phyloP scores from a whole-genome alignment of 2,113 vertebrate genomes.

The Ailuropoda melanoleuca region DNA sequence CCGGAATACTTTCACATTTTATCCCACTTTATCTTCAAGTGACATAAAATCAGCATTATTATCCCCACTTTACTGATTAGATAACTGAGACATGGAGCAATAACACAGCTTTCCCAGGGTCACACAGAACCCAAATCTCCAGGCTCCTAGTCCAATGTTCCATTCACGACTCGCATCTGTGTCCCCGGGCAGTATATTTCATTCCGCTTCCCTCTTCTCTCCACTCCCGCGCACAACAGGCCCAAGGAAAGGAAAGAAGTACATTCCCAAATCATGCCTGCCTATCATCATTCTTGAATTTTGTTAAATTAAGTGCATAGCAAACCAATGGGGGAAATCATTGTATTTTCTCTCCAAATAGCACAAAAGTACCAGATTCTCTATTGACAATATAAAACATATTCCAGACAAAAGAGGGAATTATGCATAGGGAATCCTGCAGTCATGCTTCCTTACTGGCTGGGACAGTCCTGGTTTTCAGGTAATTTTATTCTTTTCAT shows the following conservation, averaged over 20 bases:
- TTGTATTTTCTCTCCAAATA: background rate
- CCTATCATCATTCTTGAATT: background rate
- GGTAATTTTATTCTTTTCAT: background rate
- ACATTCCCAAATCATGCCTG: background rate
- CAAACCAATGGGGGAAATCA: background rate
- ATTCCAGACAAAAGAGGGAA: background rate
- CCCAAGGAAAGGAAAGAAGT: background rate
- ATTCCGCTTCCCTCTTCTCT: background rate
- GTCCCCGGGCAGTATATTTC: background rate
- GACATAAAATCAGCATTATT: background rate
- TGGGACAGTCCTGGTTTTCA: background rate
- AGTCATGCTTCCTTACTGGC: background rate
- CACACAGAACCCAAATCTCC: background rate
- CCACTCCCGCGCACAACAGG: background rate
- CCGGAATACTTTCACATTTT: background rate
- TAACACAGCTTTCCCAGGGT: background rate
- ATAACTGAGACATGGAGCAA: background rate
- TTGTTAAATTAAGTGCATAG: background rate
- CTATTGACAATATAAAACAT: background rate
- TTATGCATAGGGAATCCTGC: background rate
- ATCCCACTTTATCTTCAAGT: background rate
- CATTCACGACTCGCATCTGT: accelerated
- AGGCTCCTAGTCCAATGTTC: background rate
- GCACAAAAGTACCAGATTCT: background rate
- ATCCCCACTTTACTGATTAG: background rate